These are phyloP conservation scores for Ranitomeya imitator DNA, from an alignment of 2,113 vertebrate genomes.

Conservation along the genomic window DNA sequence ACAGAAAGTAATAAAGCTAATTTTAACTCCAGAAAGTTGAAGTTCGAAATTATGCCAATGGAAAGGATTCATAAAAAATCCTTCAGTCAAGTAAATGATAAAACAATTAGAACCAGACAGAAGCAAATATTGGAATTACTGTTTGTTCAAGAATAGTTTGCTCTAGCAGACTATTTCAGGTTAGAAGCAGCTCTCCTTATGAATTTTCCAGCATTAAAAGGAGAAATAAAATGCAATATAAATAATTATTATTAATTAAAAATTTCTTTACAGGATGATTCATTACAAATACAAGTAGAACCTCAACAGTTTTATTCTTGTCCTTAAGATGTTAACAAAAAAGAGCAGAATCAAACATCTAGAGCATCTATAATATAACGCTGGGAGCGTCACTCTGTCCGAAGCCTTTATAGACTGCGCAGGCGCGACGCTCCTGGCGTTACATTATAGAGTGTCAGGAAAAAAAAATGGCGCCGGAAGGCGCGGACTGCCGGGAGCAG, in stretches of 20 bases:
- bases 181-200: not conserved
- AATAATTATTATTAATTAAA: not conserved
- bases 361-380: no score
- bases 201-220: not conserved
- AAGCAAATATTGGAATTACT: slow-evolving; percentile 1
- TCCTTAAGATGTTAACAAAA: not conserved
- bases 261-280: no score
- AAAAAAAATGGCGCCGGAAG: no score
- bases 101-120: slow-evolving; percentile 40
- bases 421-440: no score
- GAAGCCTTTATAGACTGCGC: no score
- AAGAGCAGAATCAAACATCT: no score
- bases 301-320: not conserved
- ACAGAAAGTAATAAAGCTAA: slow-evolving; percentile 39
- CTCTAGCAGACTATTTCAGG: not conserved
- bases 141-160: not conserved
- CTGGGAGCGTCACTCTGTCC: no score
- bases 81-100: slow-evolving; percentile 15
- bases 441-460: no score
- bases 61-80: slow-evolving; percentile 18
- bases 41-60: not conserved
- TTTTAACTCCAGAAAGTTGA: slow-evolving; percentile 14
- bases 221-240: not conserved
- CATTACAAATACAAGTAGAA: not conserved
- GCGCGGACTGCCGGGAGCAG: no score